Base-by-base conservation (phyloP, 2,888 invertebrate genomes). In the Sphaerophoria rueppellii region DNA sequence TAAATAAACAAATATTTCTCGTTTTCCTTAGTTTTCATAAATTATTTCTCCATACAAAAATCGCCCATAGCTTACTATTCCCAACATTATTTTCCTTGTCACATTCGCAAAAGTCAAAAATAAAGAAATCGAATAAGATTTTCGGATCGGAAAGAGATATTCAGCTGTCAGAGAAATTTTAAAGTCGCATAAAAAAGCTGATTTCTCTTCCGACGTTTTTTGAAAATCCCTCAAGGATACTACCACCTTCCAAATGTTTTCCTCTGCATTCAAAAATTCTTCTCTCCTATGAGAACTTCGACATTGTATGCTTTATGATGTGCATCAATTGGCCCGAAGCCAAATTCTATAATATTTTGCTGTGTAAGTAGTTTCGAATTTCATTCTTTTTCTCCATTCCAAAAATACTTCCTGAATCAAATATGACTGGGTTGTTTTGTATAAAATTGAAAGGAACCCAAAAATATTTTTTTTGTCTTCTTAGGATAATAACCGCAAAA, bases 261-360 rank as follows among this genome's bases (percentile, higher is more conserved):
- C n/a, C 46, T 43, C n/a, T 32, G 16, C 12, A 43, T 60, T 12
- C 24, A 6, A 40, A 58, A 58, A 12, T 14, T 14, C 11, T 63
- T 50, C 48, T 11, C 34, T 5, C 14, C 65, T 50, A 4, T 4
- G 3, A 65, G 50, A 50, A 0, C 35, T 48, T 9, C 34, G 35
- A 48, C 11, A 14, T 40, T 58, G 14, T 65, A 11, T 14, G 50
- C 24, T 24, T 24, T 65, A 7, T 6, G 12, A 7, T 43, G 32
- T 73, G 46, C 60, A 71, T 76, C 75, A 76, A 80, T 83, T 83
- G 83, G 83, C 75, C 83, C 69, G 40, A 69, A 52, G 83, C 80
- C 75, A 76, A 72, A 60, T 80, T 63, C 69, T 82, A 52, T 32
- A 9, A 32, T 76, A 48, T 65, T 37, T 40, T 54, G 34, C 32